Conservation (phyloP, 2,797 vertebrate genomes). For the Phaenicophaeus curvirostris region DNA sequence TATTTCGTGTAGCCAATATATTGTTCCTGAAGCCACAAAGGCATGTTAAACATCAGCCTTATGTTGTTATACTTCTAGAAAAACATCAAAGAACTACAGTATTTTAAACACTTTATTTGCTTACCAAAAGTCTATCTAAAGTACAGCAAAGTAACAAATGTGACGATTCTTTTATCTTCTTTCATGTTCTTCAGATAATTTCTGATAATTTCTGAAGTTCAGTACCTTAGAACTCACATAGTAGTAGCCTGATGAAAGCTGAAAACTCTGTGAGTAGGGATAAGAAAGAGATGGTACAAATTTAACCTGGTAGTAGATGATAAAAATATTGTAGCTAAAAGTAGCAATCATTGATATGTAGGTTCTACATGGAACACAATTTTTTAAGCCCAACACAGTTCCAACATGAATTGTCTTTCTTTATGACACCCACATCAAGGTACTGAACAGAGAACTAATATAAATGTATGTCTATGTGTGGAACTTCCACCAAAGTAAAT, state of each 20-base stretch:
- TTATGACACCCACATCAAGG: background rate
- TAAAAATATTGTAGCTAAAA: background rate
- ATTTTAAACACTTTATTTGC: background rate
- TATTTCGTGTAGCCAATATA: background rate
- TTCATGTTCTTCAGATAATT: background rate
- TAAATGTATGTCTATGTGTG: background rate
- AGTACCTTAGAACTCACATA: background rate
- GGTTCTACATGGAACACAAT: background rate
- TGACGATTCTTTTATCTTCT: background rate
- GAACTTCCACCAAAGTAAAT: background rate
- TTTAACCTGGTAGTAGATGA: background rate
- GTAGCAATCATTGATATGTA: background rate
- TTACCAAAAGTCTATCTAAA: background rate
- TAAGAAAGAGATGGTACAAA: background rate
- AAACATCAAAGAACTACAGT: background rate
- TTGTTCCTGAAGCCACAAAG: background rate
- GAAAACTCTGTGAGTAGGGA: background rate
- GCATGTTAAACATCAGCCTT: background rate
- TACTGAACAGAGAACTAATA: background rate
- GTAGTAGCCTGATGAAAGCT: background rate
- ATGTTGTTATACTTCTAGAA: background rate
- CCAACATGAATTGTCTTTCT: accelerated
- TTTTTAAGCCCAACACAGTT: background rate
- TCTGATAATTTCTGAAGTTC: background rate
- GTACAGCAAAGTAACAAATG: background rate